phyloP scores from a whole-genome alignment of 2,888 invertebrate species.

The Caenorhabditis wallacei region DNA sequence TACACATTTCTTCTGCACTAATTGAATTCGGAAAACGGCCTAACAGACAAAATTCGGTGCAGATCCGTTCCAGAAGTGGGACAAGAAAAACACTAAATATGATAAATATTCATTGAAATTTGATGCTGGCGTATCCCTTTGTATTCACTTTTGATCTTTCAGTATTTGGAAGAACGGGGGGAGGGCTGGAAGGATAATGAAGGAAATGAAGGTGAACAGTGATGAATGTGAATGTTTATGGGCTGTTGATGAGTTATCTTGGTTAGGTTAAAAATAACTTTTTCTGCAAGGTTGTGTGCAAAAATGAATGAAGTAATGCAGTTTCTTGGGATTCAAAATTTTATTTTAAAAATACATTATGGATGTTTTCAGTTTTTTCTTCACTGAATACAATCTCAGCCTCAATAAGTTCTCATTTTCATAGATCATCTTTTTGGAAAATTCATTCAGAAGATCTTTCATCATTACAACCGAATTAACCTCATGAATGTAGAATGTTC shows the following conservation, averaged over 20 bases:
- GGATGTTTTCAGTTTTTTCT: too few relatives aligned
- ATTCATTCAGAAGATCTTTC: too few relatives aligned
- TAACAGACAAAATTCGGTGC: background rate
- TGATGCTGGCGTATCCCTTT: constrained; percentile 6
- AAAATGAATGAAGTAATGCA: background rate
- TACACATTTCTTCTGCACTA: background rate
- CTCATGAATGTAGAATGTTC: too few relatives aligned
- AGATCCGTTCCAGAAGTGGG: constrained; percentile 6
- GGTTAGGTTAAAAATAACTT: background rate
- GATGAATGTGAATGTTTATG: constrained; percentile 2
- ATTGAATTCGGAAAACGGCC: background rate
- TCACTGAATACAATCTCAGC: too few relatives aligned
- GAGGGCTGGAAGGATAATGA: background rate
- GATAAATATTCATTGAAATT: constrained; percentile 38
- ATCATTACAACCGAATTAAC: too few relatives aligned
- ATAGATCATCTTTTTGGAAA: too few relatives aligned
- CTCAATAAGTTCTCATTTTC: too few relatives aligned
- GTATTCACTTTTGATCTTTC: constrained; percentile 11
- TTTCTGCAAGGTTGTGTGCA: background rate
- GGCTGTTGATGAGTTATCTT: background rate
- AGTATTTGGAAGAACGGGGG: constrained; percentile 2
- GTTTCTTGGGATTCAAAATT: background rate
- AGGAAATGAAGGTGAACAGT: constrained; percentile 7
- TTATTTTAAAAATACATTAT: too few relatives aligned
- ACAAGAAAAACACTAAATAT: constrained; percentile 4